Evolutionary conservation across 2,888 invertebrate species (phyloP), one percentile per base, ranked within the genome.

Genomic region (Lasioglossum zephyrum): DNA sequence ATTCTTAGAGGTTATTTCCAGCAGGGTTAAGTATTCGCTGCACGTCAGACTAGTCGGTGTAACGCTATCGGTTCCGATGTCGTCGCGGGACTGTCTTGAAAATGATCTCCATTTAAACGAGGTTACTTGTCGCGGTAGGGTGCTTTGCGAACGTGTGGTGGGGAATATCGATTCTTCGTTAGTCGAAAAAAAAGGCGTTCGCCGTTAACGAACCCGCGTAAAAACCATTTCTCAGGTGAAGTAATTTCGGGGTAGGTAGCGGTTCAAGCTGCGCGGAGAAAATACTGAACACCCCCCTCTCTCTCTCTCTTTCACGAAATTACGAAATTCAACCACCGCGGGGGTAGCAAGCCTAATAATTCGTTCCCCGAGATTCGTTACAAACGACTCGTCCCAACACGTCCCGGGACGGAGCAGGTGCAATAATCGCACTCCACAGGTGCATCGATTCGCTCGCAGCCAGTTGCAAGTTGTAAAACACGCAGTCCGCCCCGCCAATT

Each of bases 341-440:
- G n/a, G n/a, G 31, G 26, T 6, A 3, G 31, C 31, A 16, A 31
- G 63, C 16, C 63, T 63, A 63, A 31, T 63, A 63, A 63, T 2
- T 69, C 66, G 36, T 22, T 22, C 36, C 22, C 9, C 66, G 66
- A 39, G 66, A 69, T 69, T 69, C 66, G 66, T 69, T 69, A 69
- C 66, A 69, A 69, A 69, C 66, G 66, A 8, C 66, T 69, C 22
- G 36, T 69, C 66, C 66, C 36, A 11, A 36, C 63, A 31, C 63
- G 63, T 69, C 36, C 66, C 66, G 66, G 66, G 66, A 22, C 66
- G 66, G 36, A 69, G 66, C 66, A 69, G 66, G 66, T 69, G 66
- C 66, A 22, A 69, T 36, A 22, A 69, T 36, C 36, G 36, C 66
- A 36, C 36, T 69, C 66, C 66, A 69, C 66, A 69, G 66, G 66